Evolutionary conservation across 2,888 invertebrate genomes (phyloP), one percentile per base, ranked within the genome.

Genomic region (Thysanoteuthis rhombus): DNA sequence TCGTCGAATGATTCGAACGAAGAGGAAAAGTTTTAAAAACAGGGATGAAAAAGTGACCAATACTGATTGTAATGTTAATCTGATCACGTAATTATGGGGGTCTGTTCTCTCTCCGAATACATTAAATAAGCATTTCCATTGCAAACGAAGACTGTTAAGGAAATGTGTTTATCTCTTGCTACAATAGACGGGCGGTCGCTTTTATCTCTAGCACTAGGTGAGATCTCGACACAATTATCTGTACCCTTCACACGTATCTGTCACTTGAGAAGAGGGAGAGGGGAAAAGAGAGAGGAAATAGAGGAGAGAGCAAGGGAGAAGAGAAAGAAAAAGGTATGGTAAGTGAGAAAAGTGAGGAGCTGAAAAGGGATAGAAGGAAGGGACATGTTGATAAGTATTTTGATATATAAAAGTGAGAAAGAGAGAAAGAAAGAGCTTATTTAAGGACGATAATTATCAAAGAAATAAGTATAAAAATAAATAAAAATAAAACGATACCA

Each of bases 241-340:
- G 75, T 75, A 75, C 75, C n/a, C n/a, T 75, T 75, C 75, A 75
- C 75, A 75, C 75, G 75, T 75, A 75, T 75, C n/a, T 75, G 75
- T 75, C 75, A n/a, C n/a, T 75, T n/a, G n/a, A n/a, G 75, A 75
- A 19, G 36, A 19, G 16, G 19, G n/a, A 75, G 16, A 25, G n/a
- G 16, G 4, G 10, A n/a, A n/a, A 36, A 36, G 19, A n/a, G 36
- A 4, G 16, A n/a, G 12, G n/a, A 36, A n/a, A 16, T 10, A 58
- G 32, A 1, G 10, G 10, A 8, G 75, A 10, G n/a, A 0, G n/a
- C 6, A n/a, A n/a, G n/a, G 10, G 10, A 6, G 19, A n/a, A 6
- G 19, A 75, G 1, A 8, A 32, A 58, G 6, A 12, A 32, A 58
- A 6, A 32, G n/a, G 0, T 1, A 75, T 8, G n/a, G n/a, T 10